Conservation (phyloP, 1,140 invertebrate genomes). For the Samia ricini region DNA sequence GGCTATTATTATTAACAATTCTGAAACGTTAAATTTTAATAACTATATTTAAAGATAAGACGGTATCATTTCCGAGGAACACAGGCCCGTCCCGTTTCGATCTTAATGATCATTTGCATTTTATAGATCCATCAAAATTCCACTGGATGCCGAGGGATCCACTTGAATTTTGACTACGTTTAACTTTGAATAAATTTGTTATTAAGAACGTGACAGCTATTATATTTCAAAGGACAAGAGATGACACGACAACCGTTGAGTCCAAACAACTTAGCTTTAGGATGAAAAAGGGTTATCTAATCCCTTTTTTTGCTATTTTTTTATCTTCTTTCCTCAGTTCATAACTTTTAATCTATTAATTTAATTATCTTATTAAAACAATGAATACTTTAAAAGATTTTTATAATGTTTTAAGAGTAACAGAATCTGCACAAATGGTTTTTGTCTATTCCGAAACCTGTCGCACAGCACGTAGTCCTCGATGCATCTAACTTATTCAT, state of each 20-base stretch:
- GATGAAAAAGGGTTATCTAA: background rate
- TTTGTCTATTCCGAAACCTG: too few species aligned
- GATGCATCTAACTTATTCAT: too few species aligned
- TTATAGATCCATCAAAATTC: slow-evolving; percentile 6
- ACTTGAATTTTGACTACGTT: slow-evolving; percentile 2
- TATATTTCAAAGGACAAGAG: background rate
- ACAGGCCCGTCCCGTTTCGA: background rate
- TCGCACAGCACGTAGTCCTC: too few species aligned
- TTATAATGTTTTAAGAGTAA: too few species aligned
- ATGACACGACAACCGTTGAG: background rate
- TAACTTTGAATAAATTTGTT: slow-evolving; percentile 3
- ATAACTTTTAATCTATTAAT: too few species aligned
- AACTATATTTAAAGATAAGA: slow-evolving; percentile 6
- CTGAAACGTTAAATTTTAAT: slow-evolving; percentile 4
- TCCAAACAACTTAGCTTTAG: background rate
- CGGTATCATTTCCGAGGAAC: slow-evolving; percentile 1
- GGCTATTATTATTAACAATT: background rate
- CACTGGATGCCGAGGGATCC: background rate
- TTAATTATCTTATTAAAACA: too few species aligned
- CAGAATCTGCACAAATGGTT: too few species aligned
- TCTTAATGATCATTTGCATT: slow-evolving; percentile 4
- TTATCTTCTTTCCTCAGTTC: background rate
- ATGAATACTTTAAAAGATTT: too few species aligned
- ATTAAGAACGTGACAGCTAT: slow-evolving; percentile 2
- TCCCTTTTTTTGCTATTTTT: background rate